Evolutionary conservation across 1,140 invertebrate species (phyloP).

Genomic region (Sarcophaga bullata): DNA sequence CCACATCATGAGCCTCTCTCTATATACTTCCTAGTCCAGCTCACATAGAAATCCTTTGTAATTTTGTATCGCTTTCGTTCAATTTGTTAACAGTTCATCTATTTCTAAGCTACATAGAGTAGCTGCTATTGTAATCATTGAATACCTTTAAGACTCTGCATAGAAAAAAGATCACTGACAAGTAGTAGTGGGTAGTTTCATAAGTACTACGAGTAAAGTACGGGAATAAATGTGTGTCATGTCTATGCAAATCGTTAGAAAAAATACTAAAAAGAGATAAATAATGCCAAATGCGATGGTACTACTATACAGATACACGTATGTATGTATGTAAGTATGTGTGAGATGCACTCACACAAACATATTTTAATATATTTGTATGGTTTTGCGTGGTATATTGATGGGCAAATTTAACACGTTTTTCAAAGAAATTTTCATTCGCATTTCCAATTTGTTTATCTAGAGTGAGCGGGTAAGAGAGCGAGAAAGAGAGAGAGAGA

Average conservation of each 20-base stretch:
- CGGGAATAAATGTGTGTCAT: background rate
- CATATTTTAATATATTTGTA: background rate
- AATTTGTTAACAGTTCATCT: no score
- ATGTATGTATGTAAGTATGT: background rate
- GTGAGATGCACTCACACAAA: background rate
- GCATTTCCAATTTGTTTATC: no score
- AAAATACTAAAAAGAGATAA: background rate
- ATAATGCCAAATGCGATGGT: background rate
- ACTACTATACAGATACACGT: no score
- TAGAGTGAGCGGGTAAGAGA: no score
- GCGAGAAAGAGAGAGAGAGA: no score
- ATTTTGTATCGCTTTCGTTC: no score
- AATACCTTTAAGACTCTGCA: background rate
- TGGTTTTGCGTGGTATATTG: background rate
- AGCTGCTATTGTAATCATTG: background rate
- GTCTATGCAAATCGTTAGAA: slow-evolving; percentile 20
- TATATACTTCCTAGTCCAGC: no score
- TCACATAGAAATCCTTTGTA: no score
- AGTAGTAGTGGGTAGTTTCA: background rate
- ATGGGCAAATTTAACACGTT: background rate
- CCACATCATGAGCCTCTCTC: no score
- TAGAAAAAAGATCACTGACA: no score
- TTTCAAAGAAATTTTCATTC: background rate
- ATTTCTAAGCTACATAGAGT: no score
- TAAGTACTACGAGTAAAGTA: background rate